Evolutionary conservation across 2,113 vertebrate genomes (phyloP).

Genomic region (Corythornis vintsioides): DNA sequence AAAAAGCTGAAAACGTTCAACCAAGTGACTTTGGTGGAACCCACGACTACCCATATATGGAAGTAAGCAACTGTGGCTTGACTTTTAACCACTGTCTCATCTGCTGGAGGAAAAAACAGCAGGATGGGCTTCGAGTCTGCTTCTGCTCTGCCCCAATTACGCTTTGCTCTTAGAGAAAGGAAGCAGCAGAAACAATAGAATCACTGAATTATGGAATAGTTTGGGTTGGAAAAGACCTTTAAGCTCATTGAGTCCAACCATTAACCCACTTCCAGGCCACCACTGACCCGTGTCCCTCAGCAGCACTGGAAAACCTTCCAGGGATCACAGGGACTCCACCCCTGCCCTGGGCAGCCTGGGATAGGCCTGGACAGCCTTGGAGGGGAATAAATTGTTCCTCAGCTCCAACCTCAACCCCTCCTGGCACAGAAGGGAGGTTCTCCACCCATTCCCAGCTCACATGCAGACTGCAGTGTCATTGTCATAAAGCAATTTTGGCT

Average conservation of each 20-base stretch:
- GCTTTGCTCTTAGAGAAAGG: neutral
- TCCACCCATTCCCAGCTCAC: neutral
- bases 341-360: no score
- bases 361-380: no score
- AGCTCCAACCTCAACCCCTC: no score
- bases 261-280: no score
- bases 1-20: constrained; percentile 32
- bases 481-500: neutral
- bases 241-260: no score
- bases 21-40: neutral
- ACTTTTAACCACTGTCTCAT: constrained; percentile 18
- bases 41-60: constrained; percentile 58
- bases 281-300: no score
- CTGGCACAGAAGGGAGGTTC: neutral
- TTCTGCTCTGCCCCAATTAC: neutral
- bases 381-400: no score
- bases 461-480: neutral
- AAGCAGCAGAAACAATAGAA: neutral
- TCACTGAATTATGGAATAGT: neutral
- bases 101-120: neutral
- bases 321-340: no score
- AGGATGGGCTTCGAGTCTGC: neutral
- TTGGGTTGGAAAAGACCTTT: neutral
- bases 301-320: no score
- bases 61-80: constrained; percentile 2